Base-by-base conservation (phyloP, 35 echinoderm and acorn worm genomes). In the Heliocidaris tuberculata region DNA sequence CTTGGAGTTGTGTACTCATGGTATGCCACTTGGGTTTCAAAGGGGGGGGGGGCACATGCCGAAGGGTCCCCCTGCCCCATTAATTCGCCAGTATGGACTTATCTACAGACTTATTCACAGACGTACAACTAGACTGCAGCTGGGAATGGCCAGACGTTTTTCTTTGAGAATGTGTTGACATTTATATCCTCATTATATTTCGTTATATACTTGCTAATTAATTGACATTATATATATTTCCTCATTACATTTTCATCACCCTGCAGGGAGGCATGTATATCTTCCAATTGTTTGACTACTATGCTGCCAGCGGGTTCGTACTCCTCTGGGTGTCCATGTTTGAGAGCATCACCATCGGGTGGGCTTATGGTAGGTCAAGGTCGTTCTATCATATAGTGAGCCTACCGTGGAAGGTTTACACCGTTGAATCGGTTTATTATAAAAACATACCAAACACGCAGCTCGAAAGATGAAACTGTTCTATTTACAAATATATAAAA, bases 231-330 rank as follows among this genome's bases (percentile, higher is more conserved):
- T 1, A 78, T 78, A 27, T 7, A 78, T 27, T 78, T 21, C 65
- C 65, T n/a, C 27, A 21, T 78, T 78, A 6, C 27, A n/a, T 78
- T 78, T 78, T n/a, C 27, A 27, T 27, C 24, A 27, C 65, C 8
- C 31, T 70, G 13, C 95, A 97, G 97, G 97, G 97, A 87, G 97
- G 97, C 24, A 97, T 97, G 97, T 97, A 97, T 59, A 88, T 97
- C 47, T 97, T 97, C 94, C 97, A 97, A 85, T 59, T 97, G 19
- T 97, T 97, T 60, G 97, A 97, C 50, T 97, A 93, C 90, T 97
- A 97, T 90, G 85, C 95, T 8, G 97, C 97, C 31, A 97, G 97
- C 86, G 97, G 97, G 15, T 93, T 94, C 31, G 94, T 94, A 3
- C 88, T 97, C 7, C 92, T 97, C 6, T 97, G 95, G 95, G 88